Percentiles rank a stretch among this genome's conserved stretches.
Evolutionary conservation across 2,888 invertebrate species (phyloP).

Genomic region (Julus scandinavius): DNA sequence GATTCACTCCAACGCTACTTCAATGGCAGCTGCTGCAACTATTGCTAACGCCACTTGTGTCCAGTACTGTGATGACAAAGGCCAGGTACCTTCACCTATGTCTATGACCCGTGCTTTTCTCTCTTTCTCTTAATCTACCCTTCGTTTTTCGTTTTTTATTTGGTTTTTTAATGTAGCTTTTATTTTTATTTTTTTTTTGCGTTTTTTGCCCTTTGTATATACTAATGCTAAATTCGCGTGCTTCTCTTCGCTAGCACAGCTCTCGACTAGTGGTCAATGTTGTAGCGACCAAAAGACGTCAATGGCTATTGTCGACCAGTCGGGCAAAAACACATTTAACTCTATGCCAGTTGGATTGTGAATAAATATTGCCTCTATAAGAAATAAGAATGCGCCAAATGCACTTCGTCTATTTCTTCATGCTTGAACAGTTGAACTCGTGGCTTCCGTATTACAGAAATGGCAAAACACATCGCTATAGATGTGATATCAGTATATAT

Average conservation of each 20-base stretch:
- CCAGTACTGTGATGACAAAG: constrained; percentile 67
- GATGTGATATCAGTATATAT: background rate
- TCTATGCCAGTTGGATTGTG: background rate
- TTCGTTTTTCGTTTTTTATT: constrained; percentile 44
- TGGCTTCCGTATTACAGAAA: background rate
- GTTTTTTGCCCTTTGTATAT: background rate
- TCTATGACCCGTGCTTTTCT: constrained; percentile 48
- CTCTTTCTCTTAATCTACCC: constrained; percentile 8
- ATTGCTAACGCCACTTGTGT: constrained; percentile 65
- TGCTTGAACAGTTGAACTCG: background rate
- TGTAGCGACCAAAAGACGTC: background rate
- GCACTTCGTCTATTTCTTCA: background rate
- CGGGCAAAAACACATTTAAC: background rate
- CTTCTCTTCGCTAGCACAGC: background rate
- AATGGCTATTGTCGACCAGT: background rate
- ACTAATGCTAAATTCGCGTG: background rate
- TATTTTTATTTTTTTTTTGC: background rate
- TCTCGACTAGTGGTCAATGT: background rate
- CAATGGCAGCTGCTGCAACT: constrained; percentile 59
- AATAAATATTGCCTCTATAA: no score
- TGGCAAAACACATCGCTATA: background rate
- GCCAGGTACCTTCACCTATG: constrained; percentile 64
- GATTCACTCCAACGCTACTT: constrained; percentile 59
- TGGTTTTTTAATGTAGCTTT: background rate
- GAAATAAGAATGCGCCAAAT: background rate